A percentile compares a stretch with the other conserved stretches of the same genome.
phyloP scores from a whole-genome alignment of 2,888 invertebrate species.

The Seladonia tumulorum region DNA sequence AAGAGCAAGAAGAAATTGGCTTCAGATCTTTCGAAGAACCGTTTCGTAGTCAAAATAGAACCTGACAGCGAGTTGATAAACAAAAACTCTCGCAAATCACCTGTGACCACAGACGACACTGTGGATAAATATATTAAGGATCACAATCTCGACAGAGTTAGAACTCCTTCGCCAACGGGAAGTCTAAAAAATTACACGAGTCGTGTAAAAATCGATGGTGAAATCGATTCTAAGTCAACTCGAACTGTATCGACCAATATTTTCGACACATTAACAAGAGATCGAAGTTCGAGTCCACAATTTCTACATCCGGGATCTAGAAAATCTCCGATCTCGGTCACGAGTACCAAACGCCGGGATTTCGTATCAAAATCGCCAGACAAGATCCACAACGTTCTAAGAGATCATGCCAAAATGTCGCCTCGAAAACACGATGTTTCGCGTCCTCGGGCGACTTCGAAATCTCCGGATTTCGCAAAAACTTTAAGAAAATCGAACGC shows the following conservation, averaged over 20 bases:
- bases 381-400: accelerated
- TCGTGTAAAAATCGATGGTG: neutral
- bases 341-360: neutral
- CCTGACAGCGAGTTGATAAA: neutral
- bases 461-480: neutral
- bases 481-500: conserved; percentile 13
- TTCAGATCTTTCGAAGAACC: conserved; percentile 1
- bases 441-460: neutral
- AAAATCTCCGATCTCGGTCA: neutral
- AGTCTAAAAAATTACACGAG: neutral
- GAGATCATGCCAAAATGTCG: neutral
- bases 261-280: conserved; percentile 19
- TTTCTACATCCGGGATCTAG: conserved; percentile 10
- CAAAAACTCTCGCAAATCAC: neutral
- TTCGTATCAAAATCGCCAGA: neutral
- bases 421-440: neutral
- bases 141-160: neutral
- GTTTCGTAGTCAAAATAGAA: neutral
- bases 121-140: neutral
- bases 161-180: neutral
- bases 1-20: neutral
- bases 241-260: neutral
- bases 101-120: neutral
- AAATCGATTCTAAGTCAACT: neutral
- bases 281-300: conserved; percentile 30